Evolutionary conservation across 2,888 invertebrate species (phyloP), one percentile per base, ranked within the genome.

Genomic region (Hypsopygia costalis): DNA sequence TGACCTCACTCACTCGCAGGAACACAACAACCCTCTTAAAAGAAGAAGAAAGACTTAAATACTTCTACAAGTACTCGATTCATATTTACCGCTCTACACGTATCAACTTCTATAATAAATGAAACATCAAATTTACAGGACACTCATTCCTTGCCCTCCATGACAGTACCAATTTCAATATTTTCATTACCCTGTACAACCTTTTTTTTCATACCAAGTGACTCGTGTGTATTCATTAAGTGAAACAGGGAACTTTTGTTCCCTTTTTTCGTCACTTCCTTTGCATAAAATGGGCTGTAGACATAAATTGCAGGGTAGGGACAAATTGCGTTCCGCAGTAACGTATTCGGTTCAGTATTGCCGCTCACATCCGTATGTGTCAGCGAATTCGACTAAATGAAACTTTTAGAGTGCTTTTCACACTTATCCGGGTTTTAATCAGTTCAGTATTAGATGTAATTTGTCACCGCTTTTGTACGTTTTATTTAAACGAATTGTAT

Each of bases 281-380:
- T 71, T 68, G 69, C 71, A 73, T 78, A 75, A 78, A 79, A 69
- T 68, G 66, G 74, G 71, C 65, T 70, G 68, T 69, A 69, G 64
- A 73, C 78, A 80, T 81, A 82, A 81, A 82, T 81, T 81, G 75
- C 70, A 66, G 73, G 78, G 74, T 66, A 56, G 70, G 73, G 71
- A 79, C 81, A 79, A 83, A 82, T 83, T 81, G 74, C 77, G 77
- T 74, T 72, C 69, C 72, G 50, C 53, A 55, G 76, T 75, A 78
- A 78, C 72, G 74, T 76, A 78, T 80, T 79, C 72, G 61, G 65
- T 64, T 64, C 66, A 62, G 72, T 67, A 70, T 67, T 63, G 62
- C 67, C 61, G 58, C 63, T 51, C 62, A 62, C 58, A 63, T 62
- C 59, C 66, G 64, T 69, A 66, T 69, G 66, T 69, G 70, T 71